Base-by-base conservation (phyloP, 2,888 invertebrate species). In the Microctonus hyperodae region DNA sequence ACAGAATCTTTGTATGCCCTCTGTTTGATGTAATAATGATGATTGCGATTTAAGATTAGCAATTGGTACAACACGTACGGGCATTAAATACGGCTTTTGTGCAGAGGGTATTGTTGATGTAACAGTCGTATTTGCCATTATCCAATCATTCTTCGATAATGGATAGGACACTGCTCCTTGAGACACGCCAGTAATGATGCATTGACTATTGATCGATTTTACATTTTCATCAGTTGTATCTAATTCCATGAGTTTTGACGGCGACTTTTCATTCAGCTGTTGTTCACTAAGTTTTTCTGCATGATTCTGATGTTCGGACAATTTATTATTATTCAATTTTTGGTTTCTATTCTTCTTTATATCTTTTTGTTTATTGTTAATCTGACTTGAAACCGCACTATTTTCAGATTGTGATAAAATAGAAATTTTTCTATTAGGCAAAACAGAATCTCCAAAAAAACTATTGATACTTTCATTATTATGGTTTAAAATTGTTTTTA, bases 1-100 rank as follows among this genome's bases (percentile, higher is more conserved):
- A 60, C 83, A 82, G 65, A 81, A 83, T 62, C 77, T 80, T 28
- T 83, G 83, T 62, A 82, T 73, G 20, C 81, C 82, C 58, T 82
- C 81, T 2, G 75, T 78, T 53, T 78, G 78, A 63, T 82, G 81
- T 20, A 80, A 68, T 13, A 81, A 65, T 1, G 83, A 81, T 1
- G 83, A 81, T 56, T 79, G 75, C 0, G 78, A 77, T 58, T 81
- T 81, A 35, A 82, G 72, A 55, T 79, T 78, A 3, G 80, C 77
- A 60, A 83, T 82, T 22, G 83, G 83, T 13, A 82, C 77, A 4
- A 83, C 78, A 4, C 81, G 79, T 37, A 81, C 76, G 1, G 82
- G 81, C 37, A 80, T 76, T 2, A 81, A 62, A 23, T 78, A 72
- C 3, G 79, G 74, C 59, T 78, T 79, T 62, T 77, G 78, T 51